Evolutionary conservation across 2,113 vertebrate genomes (phyloP).

Genomic region (Cyprinodon brontotheroides): DNA sequence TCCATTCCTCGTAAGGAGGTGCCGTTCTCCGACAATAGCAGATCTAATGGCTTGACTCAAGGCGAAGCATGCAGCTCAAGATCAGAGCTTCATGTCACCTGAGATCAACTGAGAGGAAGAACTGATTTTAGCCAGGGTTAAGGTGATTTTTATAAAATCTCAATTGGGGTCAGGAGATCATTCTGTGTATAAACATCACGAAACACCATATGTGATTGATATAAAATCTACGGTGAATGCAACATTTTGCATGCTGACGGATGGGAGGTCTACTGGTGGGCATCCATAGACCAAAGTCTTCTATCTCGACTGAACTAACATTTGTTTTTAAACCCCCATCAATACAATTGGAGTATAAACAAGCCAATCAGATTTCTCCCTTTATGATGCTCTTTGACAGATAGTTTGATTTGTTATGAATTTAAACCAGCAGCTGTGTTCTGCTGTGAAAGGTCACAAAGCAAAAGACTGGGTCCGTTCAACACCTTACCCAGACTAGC

Average conservation of each 20-base stretch:
- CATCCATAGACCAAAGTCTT: neutral
- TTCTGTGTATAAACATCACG: neutral
- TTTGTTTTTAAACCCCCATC: neutral
- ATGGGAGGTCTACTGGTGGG: neutral
- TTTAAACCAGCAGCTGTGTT: neutral
- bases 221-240: neutral
- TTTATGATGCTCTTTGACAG: neutral
- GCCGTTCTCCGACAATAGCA: conserved; percentile 26
- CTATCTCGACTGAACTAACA: neutral
- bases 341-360: neutral
- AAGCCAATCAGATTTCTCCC: neutral
- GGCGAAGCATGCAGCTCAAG: conserved; percentile 26
- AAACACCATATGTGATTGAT: conserved; percentile 16
- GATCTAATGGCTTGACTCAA: conserved; percentile 54
- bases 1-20: conserved; percentile 80
- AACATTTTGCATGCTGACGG: neutral
- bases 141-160: conserved; percentile 30
- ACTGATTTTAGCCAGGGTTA: conserved; percentile 16
- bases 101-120: conserved; percentile 13
- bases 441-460: neutral
- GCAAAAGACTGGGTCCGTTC: neutral
- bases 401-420: neutral
- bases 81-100: conserved; percentile 61
- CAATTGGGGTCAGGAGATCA: conserved; percentile 15
- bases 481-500: neutral